Percentiles rank a stretch among this genome's conserved stretches.
Evolutionary conservation across 2,888 invertebrate species (phyloP).

Genomic region (Diarsia mendica): DNA sequence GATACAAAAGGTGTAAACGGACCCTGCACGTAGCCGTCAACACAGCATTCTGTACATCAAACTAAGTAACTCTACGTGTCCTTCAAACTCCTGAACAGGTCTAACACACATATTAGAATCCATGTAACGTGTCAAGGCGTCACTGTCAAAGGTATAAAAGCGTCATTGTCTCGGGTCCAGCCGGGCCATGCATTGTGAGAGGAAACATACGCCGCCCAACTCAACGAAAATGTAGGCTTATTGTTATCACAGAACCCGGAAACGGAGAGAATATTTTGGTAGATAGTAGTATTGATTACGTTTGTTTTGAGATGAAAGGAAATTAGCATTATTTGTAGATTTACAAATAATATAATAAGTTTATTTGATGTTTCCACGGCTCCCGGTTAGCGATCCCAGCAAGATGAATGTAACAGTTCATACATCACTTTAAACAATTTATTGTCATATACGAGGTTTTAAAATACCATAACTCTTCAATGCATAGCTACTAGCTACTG

Average conservation of each 20-base stretch:
- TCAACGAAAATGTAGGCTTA: not conserved
- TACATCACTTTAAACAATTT: too few species aligned
- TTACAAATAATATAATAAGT: not conserved
- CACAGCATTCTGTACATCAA: not conserved
- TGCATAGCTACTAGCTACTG: too few species aligned
- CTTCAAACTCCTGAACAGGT: not conserved
- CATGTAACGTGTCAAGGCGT: slow-evolving; percentile 5
- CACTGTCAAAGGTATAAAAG: slow-evolving; percentile 17
- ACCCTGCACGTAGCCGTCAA: not conserved
- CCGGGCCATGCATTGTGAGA: slow-evolving; percentile 4
- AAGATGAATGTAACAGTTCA: too few species aligned
- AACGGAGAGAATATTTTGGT: not conserved
- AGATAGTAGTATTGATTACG: not conserved
- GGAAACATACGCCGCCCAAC: not conserved
- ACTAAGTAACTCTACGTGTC: too few species aligned
- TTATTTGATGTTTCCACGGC: not conserved
- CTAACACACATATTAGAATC: not conserved
- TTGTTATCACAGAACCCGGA: not conserved
- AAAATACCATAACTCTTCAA: too few species aligned
- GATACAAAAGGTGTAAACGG: not conserved
- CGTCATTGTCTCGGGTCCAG: not conserved
- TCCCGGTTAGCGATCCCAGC: too few species aligned
- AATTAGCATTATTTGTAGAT: not conserved
- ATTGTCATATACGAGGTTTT: too few species aligned
- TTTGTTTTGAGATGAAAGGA: not conserved